Evolutionary conservation across 1,140 invertebrate species (phyloP), one percentile per base, ranked within the genome.

Genomic region (Drosophila oshimai): DNA sequence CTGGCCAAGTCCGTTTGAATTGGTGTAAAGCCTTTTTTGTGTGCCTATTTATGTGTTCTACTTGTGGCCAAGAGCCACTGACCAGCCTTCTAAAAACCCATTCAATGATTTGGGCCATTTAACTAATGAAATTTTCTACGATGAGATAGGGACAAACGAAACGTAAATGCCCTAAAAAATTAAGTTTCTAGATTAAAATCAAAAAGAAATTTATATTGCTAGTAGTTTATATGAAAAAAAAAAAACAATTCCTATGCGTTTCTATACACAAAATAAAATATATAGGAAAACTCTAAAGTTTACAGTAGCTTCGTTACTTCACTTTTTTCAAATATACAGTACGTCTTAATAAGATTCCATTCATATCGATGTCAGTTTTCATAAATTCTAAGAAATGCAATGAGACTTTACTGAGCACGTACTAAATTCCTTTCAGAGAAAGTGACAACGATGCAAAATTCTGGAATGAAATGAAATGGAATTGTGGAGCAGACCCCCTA

Each of bases 121-220:
- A 54, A 37, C 74, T 78, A 77, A 77, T 77, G 58, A 53, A 73
- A 78, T 67, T 72, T n/a, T 22, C 7, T 13, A 15, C 10, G 17
- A 2, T 4, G 24, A 26, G 24, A 37, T 36, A 2, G 7, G 13
- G 10, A 18, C 13, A 17, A 51, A 17, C 9, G 13, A 12, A 13
- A n/a, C 0, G 5, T 5, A 37, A 17, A 39, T n/a, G 4, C 20
- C 17, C 2, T n/a, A n/a, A 6, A 3, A 12, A 5, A 18, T 42
- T 7, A 9, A 24, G 1, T 12, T 41, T 6, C 9, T 18, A n/a
- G 17, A 9, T 37, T 4, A 3, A 5, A 22, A 22, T 3, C 5
- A 22, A 22, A 22, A 2, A 22, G 22, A 22, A 22, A 3, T 3
- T 22, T 22, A 22, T 3, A 22, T 3, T 22, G 5, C 2, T 22